These are phyloP conservation scores for Apis mellifera DNA, from an alignment of 1,140 invertebrate species.

Conservation along the genomic window DNA sequence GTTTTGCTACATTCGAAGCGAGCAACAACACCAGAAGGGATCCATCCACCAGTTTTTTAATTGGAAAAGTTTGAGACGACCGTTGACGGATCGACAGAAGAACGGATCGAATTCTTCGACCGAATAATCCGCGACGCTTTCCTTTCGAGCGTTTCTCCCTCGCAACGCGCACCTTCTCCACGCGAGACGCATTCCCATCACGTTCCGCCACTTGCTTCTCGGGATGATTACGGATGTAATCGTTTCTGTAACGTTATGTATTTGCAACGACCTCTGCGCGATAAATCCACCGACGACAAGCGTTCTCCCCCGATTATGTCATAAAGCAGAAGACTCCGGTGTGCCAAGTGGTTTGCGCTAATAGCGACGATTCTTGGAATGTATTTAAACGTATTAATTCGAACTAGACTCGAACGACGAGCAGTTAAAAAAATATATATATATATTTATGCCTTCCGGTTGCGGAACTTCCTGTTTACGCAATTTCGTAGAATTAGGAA, in stretches of 20 bases:
- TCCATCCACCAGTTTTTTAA: neutral
- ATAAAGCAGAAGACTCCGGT: conserved; percentile 11
- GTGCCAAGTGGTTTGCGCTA: conserved; percentile 33
- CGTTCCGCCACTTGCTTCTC: conserved; percentile 19
- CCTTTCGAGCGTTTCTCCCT: neutral
- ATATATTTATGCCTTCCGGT: conserved; percentile 31
- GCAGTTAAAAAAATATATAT: neutral
- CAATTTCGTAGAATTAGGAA: neutral
- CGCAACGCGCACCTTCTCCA: neutral
- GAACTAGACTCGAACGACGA: neutral
- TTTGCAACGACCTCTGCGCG: conserved; percentile 48
- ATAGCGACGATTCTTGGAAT: conserved; percentile 34
- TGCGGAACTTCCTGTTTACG: too few species aligned
- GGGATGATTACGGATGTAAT: conserved; percentile 44
- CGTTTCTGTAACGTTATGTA: conserved; percentile 41
- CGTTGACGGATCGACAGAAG: too few species aligned
- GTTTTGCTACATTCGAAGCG: neutral
- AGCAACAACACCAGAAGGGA: too few species aligned
- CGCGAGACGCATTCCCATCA: neutral
- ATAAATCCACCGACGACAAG: conserved; percentile 45
- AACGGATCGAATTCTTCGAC: too few species aligned
- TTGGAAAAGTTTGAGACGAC: conserved; percentile 5
- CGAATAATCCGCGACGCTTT: neutral
- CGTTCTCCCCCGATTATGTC: conserved; percentile 44
- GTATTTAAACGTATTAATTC: neutral